Evolutionary conservation across 2,113 vertebrate species (phyloP), one percentile per base, ranked within the genome.

Genomic region (Monarcha castaneiventris): DNA sequence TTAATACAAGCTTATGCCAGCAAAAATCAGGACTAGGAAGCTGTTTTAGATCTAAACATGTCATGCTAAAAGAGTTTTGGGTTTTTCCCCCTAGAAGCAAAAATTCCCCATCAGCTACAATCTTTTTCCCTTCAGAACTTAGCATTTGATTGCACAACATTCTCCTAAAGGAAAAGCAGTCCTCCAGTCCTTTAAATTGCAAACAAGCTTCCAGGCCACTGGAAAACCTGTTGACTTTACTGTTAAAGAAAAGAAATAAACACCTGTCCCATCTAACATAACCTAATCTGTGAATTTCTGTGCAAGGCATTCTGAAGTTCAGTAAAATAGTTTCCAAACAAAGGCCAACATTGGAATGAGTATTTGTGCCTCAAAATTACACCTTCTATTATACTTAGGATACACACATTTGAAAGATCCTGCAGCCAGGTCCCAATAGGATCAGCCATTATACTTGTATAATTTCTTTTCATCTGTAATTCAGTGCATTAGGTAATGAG

Each of bases 401-500:
- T 32, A 49, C 13, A 84, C 67, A 59, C 26, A 30, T 71, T 67
- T 92, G 76, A 51, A 84, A 94, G 91, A 84, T 37, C 94, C 18
- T 44, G 35, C 21, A 92, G 68, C 62, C 67, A 74, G 33, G 19
- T 82, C 80, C 91, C 87, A 78, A 35, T 10, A 93, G 78, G 33
- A 96, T 88, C 63, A 84, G 69, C 51, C 88, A 91, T 93, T 94
- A 82, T 20, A 85, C 41, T 35, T 26, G 7, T 25, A 84, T 87
- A 76, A 83, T 79, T 80, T 75, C 58, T 73, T 93, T 87, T 91
- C 79, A 81, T 87, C 81, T 89, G 49, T 76, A 95, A 84, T 92
- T 84, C 87, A 95, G 16, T 25, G 67, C 51, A 95, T 64, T 92
- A 94, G 92, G 94, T 94, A 95, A 63, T 64, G 71, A 97, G 73